Evolutionary conservation across 64 coral and sea anemone genomes (phyloP).

Genomic region (Anthopleura sola): DNA sequence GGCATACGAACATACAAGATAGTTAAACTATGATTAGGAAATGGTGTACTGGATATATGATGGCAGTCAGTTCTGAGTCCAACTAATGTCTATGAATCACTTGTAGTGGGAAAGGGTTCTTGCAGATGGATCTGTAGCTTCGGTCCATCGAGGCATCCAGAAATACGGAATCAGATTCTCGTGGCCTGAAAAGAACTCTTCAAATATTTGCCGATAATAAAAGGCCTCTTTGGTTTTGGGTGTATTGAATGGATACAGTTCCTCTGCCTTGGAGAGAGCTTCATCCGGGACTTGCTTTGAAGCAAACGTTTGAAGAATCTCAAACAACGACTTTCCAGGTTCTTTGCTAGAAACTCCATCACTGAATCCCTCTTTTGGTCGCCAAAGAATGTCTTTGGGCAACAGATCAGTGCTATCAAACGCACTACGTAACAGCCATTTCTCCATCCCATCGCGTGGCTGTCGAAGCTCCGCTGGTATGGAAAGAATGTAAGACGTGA

Average conservation of each 20-base stretch:
- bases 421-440: conserved; percentile 75
- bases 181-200: conserved; percentile 71
- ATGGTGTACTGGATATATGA: too few species aligned
- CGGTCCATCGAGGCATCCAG: conserved; percentile 93
- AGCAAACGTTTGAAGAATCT: conserved; percentile 71
- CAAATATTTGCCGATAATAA: conserved; percentile 86
- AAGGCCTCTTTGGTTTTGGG: conserved; percentile 89
- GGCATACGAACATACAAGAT: too few species aligned
- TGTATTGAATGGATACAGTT: conserved; percentile 83
- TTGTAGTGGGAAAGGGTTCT: conserved; percentile 94
- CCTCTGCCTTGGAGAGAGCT: conserved; percentile 42
- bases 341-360: conserved; percentile 92
- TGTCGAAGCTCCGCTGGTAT: conserved; percentile 64
- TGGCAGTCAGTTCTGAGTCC: too few species aligned
- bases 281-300: conserved; percentile 65
- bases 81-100: conserved; percentile 4
- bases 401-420: conserved; percentile 82
- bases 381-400: conserved; percentile 92
- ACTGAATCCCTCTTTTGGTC: conserved; percentile 89
- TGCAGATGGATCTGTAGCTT: conserved; percentile 88
- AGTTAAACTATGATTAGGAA: too few species aligned
- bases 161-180: conserved; percentile 86
- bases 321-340: conserved; percentile 86
- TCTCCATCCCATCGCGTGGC: conserved; percentile 83
- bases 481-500: conserved; percentile 91